Base-by-base conservation (phyloP, 2,113 vertebrate genomes). In the Heterochromis multidens region DNA sequence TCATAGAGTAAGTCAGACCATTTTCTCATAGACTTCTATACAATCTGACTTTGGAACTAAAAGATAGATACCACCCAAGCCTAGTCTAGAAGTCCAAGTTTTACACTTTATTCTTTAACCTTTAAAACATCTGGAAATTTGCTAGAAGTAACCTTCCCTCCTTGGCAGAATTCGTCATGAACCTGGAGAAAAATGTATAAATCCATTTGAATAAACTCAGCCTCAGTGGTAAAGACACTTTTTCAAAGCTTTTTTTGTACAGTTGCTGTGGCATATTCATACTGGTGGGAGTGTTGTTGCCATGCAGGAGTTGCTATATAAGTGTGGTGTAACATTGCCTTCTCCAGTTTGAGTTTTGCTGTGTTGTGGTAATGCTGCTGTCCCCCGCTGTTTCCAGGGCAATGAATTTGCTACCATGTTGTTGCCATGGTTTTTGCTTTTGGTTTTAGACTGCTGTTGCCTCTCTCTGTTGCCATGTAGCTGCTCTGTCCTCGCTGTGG, bases 351-450 rank as follows among this genome's bases (percentile, higher is more conserved):
- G 77, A 87, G 59, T 87, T 85, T 80, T 81, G 58, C 43, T 74
- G 72, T 89, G 46, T 82, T 85, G 80, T 77, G 60, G 78, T 88
- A 52, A 63, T 46, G 19, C 52, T 88, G 84, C 85, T 84, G 81
- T 88, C 61, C 85, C 49, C 74, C 59, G n/a, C 80, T 80, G 90
- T 93, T 93, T 83, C 88, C 85, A 70, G 72, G 84, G 77, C 25
- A 52, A 87, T 88, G 81, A 79, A 78, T 90, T 37, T 70, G 77
- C 65, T 80, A 77, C 84, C 81, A 60, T 84, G 87, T 88, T 78
- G 87, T 89, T 93, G 87, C 91, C 79, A 85, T 92, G 89, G 86
- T 57, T 88, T 87, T 89, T 85, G 87, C 79, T 83, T 33, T 59
- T 85, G 85, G 86, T 89, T 88, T 88, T 90, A 84, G 82, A 77